Base-by-base conservation (phyloP, 2,797 vertebrate genomes). In the Odontamblyopus rebecca region DNA sequence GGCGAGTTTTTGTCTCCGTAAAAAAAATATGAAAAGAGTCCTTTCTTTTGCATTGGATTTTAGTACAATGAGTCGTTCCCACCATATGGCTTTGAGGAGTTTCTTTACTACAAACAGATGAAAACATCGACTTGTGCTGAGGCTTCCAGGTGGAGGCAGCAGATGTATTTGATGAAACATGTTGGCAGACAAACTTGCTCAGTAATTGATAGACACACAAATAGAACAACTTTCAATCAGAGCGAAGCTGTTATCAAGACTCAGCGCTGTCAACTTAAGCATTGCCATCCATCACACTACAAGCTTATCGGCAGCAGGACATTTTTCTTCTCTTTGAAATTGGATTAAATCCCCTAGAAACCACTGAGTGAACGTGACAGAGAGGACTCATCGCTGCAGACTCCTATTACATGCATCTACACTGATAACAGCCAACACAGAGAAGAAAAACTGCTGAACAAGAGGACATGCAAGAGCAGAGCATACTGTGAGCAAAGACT, bases 271-370 rank as follows among this genome's bases (percentile, higher is more conserved):
- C 80, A 77, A 35, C 68, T 70, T 1, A 5, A 82, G 72, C 76
- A 71, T 88, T 82, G 88, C 77, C 60, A 86, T 86, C 77, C 77
- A 84, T 90, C 86, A 86, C 61, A 38, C 68, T 38, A 60, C 44
- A 23, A 60, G 70, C 73, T 71, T 80, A 80, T 83, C 82, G 61
- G 75, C 38, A 6, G 27, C 1, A 51, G 65, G 67, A 74, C 68
- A 60, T 75, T 72, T 27, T 61, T 63, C 80, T 77, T 73, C 67
- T 67, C 61, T 70, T 53, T 70, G 62, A 81, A 78, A 87, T 44
- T 76, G 66, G 56, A 76, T 78, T 73, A 70, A 82, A 72, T 62
- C 71, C 51, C 35, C 68, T 72, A 73, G 56, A 32, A 32, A 66
- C 70, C 57, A 50, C 59, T 27, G 70, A 3, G 7, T 51, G 67